These are phyloP conservation scores for Brachynemurus nebulosus DNA, from an alignment of 2,888 invertebrate species.

Conservation along the genomic window DNA sequence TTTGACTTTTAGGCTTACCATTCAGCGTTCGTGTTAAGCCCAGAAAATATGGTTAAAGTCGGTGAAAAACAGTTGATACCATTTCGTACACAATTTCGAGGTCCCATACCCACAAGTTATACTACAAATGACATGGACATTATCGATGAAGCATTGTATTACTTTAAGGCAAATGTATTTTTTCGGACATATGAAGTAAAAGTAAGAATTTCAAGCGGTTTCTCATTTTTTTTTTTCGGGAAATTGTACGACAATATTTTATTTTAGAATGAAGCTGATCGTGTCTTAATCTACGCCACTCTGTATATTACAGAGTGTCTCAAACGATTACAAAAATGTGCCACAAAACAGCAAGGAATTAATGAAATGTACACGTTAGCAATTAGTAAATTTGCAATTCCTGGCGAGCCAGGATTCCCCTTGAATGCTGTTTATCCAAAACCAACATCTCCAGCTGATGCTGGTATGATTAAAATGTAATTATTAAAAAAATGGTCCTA, in stretches of 20 bases:
- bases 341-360: slow-evolving; percentile 73
- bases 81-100: slow-evolving; percentile 76
- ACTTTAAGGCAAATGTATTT: slow-evolving; percentile 98
- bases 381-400: slow-evolving; percentile 88
- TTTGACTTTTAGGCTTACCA: slow-evolving; percentile 93
- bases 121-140: slow-evolving; percentile 69
- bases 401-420: slow-evolving; percentile 90
- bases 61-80: slow-evolving; percentile 93
- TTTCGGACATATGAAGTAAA: slow-evolving; percentile 98
- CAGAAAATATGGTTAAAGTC: slow-evolving; percentile 52
- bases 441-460: slow-evolving; percentile 63
- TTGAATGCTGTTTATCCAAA: slow-evolving; percentile 90
- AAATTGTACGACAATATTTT: slow-evolving; percentile 10
- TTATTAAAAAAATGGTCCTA: not conserved
- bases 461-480: slow-evolving; percentile 40
- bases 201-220: slow-evolving; percentile 34
- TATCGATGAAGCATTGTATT: slow-evolving; percentile 93
- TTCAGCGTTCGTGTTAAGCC: slow-evolving; percentile 57
- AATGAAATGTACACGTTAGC: slow-evolving; percentile 96
- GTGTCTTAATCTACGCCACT: slow-evolving; percentile 93
- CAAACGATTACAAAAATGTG: slow-evolving; percentile 84
- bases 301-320: slow-evolving; percentile 96
- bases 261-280: slow-evolving; percentile 84
- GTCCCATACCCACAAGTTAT: slow-evolving; percentile 66
- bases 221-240: not conserved